A percentile compares a stretch with the other conserved stretches of the same genome.
These are phyloP conservation scores for Acleris laterana DNA, from an alignment of 2,888 invertebrate genomes.

Conservation along the genomic window DNA sequence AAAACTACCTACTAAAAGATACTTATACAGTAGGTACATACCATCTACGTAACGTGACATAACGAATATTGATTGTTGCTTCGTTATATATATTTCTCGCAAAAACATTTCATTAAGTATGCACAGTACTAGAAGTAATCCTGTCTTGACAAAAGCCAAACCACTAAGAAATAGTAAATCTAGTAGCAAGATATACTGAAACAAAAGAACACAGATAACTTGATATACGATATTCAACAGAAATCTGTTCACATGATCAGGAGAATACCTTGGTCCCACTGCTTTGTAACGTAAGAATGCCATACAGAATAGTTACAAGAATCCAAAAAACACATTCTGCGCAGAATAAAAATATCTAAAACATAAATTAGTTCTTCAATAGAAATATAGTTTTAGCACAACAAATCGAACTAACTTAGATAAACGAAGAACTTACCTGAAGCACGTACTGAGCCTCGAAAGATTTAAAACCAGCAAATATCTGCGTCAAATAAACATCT, in stretches of 20 bases:
- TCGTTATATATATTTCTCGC: slow-evolving; percentile 12
- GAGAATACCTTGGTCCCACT: not conserved
- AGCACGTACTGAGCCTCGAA: slow-evolving; percentile 23
- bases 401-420: not conserved
- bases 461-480: slow-evolving; percentile 26
- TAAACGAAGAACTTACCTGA: slow-evolving; percentile 15
- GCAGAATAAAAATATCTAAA: slow-evolving; percentile 24
- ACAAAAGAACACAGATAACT: not conserved
- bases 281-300: slow-evolving; percentile 5
- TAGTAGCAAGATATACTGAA: slow-evolving; percentile 8
- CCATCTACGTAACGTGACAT: slow-evolving; percentile 25
- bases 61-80: slow-evolving; percentile 9
- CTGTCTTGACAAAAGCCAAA: not conserved
- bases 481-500: slow-evolving; percentile 23
- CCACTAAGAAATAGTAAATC: not conserved
- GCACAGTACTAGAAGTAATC: slow-evolving; percentile 5
- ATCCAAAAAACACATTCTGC: slow-evolving; percentile 2
- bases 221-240: too few relatives aligned
- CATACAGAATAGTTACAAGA: slow-evolving; percentile 1
- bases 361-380: not conserved
- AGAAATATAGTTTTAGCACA: not conserved
- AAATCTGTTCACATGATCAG: not conserved
- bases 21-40: not conserved
- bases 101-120: slow-evolving; percentile 13
- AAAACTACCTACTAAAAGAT: too few relatives aligned